Conservation (phyloP, 2,797 vertebrate genomes). For the Sebastiscus tertius region DNA sequence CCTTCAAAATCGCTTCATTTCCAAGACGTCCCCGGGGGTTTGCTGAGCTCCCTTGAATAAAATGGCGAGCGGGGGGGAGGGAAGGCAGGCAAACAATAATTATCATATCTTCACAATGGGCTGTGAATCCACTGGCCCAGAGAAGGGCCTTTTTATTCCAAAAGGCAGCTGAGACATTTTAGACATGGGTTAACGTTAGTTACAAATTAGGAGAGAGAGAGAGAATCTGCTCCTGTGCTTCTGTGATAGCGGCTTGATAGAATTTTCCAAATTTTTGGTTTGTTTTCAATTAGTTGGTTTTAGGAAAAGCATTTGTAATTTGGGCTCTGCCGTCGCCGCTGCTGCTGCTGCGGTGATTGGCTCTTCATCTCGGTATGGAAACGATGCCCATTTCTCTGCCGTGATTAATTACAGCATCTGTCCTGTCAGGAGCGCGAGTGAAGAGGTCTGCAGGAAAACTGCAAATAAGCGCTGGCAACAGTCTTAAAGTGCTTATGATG, state of each 20-base stretch:
- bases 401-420: constrained; percentile 99
- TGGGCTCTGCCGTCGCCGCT: constrained; percentile 38
- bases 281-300: constrained; percentile 80
- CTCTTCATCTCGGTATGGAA: constrained; percentile 66
- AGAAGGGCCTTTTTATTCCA: constrained; percentile 52
- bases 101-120: constrained; percentile 87
- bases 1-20: constrained; percentile 81
- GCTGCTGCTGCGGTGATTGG: constrained; percentile 58
- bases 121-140: constrained; percentile 74
- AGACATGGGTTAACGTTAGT: constrained; percentile 63
- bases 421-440: constrained; percentile 95
- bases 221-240: constrained; percentile 59
- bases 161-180: constrained; percentile 66
- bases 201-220: constrained; percentile 63
- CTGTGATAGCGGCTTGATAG: constrained; percentile 67
- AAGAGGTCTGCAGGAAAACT: constrained; percentile 97
- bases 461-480: constrained; percentile 99
- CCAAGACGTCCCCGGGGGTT: constrained; percentile 80
- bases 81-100: constrained; percentile 84
- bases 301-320: constrained; percentile 71
- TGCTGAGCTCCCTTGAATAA: constrained; percentile 79
- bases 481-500: constrained; percentile 99
- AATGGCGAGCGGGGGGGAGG: constrained; percentile 77
- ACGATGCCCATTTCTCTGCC: constrained; percentile 92
- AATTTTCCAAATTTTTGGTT: constrained; percentile 70